Base-by-base conservation (phyloP, 2,113 vertebrate genomes). In the Cromileptes altivelis region DNA sequence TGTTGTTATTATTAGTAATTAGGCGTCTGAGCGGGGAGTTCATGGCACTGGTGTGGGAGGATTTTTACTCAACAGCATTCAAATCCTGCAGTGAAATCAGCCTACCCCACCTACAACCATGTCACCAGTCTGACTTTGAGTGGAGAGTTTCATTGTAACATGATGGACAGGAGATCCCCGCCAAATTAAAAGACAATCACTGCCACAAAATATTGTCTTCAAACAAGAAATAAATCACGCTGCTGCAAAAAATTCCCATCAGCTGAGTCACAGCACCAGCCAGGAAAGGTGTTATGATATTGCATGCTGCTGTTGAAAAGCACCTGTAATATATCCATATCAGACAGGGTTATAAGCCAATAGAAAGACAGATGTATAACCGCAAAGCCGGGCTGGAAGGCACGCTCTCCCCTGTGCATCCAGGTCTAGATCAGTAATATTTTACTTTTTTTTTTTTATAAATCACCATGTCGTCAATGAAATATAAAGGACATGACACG, bases 51-150 rank as follows among this genome's bases (percentile, higher is more conserved):
- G 14, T 53, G 78, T 81, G 64, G 70, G 70, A 63, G 58, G 58
- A 69, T 61, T 83, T 25, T 25, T n/a, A 53, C 17, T 67, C 37
- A 62, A 85, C 78, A 5, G 68, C 55, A 12, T 68, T 52, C 68
- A 57, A 70, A 75, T 55, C 64, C 47, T 75, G 58, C 65, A 64
- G 75, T 49, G 33, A 71, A 83, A 63, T 84, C 77, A 62, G 71
- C 30, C n/a, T 37, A 52, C 55, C 37, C 19, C 37, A 49, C 70
- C 60, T 67, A 55, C 17, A 81, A 23, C n/a, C 53, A 25, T 30
- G 18, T 45, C 15, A 78, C 40, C 72, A 27, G 27, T 42, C 49
- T 9, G 23, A 67, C 37, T 57, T 5, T 7, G 9, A 80, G n/a
- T 37, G n/a, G 23, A 64, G 19, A 49, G 63, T 72, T 79, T 60